Base-by-base conservation (phyloP, 2,113 vertebrate genomes). In the Turnix velox region DNA sequence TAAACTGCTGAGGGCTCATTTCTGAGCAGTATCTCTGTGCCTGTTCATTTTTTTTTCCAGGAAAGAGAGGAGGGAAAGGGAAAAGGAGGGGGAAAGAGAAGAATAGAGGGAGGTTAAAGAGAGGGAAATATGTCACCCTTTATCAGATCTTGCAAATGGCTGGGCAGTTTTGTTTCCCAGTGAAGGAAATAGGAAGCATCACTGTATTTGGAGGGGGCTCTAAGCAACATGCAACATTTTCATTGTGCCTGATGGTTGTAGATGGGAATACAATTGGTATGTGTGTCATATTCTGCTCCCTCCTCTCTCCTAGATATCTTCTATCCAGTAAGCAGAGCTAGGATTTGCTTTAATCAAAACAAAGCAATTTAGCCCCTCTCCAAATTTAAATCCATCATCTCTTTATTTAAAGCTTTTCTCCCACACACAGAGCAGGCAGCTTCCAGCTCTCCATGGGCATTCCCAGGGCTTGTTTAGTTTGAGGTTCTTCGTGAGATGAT, bases 1-100 rank as follows among this genome's bases (percentile, higher is more conserved):
- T 97, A 95, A 96, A 94, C 95, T 97, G 91, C 95, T 92, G 95
- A 96, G 69, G 93, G 95, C 79, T 96, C 93, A 79, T 96, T 97
- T 97, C 94, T 96, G 92, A 95, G 91, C 93, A 75, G n/a, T 51
- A 93, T 94, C 88, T 92, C 66, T 88, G 90, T 84, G 68, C 62
- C 6, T 82, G 92, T 93, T 95, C 87, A 49, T 88, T 57, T 69
- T 95, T 88, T 57, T 69, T 95, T 79, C 83, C 67, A 67, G 77
- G 91, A 90, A 96, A 76, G 40, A 45, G 88, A 10, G 33, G 14
- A 6, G 19, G 7, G 10, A 43, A 61, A 10, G 3, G 43, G 45
- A 77, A 65, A 88, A 78, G 86, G 22, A 45, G 57, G 84, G 78
- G 87, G 89, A n/a, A n/a, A n/a, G 66, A 10, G 3, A 46, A 48